Percentiles rank a stretch among this genome's conserved stretches.
These are phyloP conservation scores for Grapholita molesta DNA, from an alignment of 1,140 invertebrate genomes.

Conservation along the genomic window DNA sequence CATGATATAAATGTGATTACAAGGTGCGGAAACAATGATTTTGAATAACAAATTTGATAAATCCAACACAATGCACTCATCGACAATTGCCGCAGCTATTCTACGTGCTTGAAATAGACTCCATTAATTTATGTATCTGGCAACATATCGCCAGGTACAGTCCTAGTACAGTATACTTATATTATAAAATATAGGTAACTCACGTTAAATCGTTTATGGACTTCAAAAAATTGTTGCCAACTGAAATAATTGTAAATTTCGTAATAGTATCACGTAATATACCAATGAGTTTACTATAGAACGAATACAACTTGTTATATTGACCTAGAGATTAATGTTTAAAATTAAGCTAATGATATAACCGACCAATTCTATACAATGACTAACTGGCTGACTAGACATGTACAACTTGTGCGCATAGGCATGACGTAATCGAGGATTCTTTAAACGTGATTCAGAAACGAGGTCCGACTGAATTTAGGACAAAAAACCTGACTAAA, in stretches of 20 bases:
- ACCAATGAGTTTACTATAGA: too few species aligned
- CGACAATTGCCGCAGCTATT: not conserved
- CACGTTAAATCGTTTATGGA: not conserved
- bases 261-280: too few species aligned
- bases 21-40: not conserved
- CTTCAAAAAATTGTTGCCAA: too few species aligned
- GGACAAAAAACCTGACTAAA: constrained; percentile 16
- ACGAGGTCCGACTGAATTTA: constrained; percentile 9
- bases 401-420: not conserved
- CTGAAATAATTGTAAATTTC: too few species aligned
- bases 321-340: not conserved
- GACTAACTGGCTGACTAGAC: constrained; percentile 5
- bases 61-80: not conserved
- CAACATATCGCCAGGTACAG: not conserved
- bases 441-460: constrained; percentile 15
- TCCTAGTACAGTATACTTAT: too few species aligned
- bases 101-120: not conserved
- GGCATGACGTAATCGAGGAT: constrained; percentile 11
- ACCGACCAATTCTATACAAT: not conserved
- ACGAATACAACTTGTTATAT: not conserved
- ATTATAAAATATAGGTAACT: too few species aligned
- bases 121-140: not conserved
- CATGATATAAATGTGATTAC: not conserved
- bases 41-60: not conserved
- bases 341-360: constrained; percentile 13